A percentile compares a stretch with the other conserved stretches of the same genome.
Conservation (phyloP, 2,113 vertebrate species). For the Mastomys coucha region DNA sequence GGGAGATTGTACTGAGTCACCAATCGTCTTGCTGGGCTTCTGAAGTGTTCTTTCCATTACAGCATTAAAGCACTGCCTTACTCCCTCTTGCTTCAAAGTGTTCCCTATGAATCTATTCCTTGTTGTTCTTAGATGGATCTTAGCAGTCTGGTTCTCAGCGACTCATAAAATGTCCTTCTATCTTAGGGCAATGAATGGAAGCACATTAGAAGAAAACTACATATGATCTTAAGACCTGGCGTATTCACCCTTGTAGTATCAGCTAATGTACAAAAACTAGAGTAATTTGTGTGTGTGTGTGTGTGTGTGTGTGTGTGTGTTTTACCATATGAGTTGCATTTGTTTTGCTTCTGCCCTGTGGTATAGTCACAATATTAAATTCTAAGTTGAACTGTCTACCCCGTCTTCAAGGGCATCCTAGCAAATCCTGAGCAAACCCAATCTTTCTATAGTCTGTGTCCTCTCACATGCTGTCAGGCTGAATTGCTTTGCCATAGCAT, state of each 20-base stretch:
- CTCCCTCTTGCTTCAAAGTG: background rate
- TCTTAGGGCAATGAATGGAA: constrained; percentile 45
- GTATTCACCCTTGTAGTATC: constrained; percentile 26
- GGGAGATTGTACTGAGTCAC: constrained; percentile 11
- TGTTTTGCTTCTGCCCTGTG: constrained; percentile 47
- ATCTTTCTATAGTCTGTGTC: constrained; percentile 26
- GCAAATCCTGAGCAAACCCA: constrained; percentile 46
- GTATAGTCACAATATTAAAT: background rate
- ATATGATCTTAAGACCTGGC: constrained; percentile 3
- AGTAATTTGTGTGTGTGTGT: background rate
- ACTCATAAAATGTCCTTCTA: constrained; percentile 48
- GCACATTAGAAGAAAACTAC: constrained; percentile 48
- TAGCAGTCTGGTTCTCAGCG: constrained; percentile 17
- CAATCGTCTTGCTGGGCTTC: background rate
- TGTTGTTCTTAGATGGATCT: constrained; percentile 53
- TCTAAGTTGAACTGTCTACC: background rate
- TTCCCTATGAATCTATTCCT: constrained; percentile 23
- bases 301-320: background rate
- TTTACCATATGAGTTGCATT: background rate
- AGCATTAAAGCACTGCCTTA: constrained; percentile 48
- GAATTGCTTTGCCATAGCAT: constrained; percentile 44
- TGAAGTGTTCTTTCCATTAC: constrained; percentile 44
- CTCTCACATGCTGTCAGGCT: constrained; percentile 39
- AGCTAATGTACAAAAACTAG: constrained; percentile 33
- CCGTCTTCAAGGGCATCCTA: constrained; percentile 28